These are phyloP conservation scores for Syngnathus floridae DNA, from an alignment of 2,113 vertebrate genomes.

Conservation along the genomic window DNA sequence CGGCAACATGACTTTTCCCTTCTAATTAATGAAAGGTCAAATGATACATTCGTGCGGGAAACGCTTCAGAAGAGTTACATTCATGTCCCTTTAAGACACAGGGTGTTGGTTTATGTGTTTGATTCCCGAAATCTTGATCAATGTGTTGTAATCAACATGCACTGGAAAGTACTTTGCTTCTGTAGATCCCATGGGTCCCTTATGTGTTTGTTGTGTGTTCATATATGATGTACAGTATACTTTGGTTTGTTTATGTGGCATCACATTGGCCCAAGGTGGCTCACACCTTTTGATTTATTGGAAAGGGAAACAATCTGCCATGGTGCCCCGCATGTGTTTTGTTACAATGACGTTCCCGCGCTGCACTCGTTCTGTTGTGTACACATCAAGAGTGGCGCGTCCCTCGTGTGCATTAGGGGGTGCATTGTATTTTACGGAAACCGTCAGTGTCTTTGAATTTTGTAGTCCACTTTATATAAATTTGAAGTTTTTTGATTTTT, in stretches of 20 bases:
- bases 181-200: constrained; percentile 59
- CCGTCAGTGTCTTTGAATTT: constrained; percentile 73
- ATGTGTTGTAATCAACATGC: constrained; percentile 70
- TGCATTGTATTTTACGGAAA: constrained; percentile 61
- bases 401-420: constrained; percentile 24
- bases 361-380: constrained; percentile 26
- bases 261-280: constrained; percentile 26
- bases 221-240: constrained; percentile 46
- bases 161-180: constrained; percentile 75
- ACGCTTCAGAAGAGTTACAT: constrained; percentile 29
- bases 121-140: constrained; percentile 40
- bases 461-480: constrained; percentile 65
- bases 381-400: constrained; percentile 26
- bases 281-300: constrained; percentile 52
- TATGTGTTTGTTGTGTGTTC: constrained; percentile 54
- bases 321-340: constrained; percentile 56
- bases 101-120: constrained; percentile 40
- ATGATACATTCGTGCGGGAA: constrained; percentile 5
- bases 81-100: constrained; percentile 23
- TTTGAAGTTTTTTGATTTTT: constrained; percentile 58
- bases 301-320: constrained; percentile 62
- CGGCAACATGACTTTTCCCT: constrained; percentile 18
- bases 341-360: constrained; percentile 45
- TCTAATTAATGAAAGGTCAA: constrained; percentile 23
- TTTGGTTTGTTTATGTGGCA: constrained; percentile 57